These are phyloP conservation scores for Hyposoter dolosus DNA, from an alignment of 2,888 invertebrate species.

Conservation along the genomic window DNA sequence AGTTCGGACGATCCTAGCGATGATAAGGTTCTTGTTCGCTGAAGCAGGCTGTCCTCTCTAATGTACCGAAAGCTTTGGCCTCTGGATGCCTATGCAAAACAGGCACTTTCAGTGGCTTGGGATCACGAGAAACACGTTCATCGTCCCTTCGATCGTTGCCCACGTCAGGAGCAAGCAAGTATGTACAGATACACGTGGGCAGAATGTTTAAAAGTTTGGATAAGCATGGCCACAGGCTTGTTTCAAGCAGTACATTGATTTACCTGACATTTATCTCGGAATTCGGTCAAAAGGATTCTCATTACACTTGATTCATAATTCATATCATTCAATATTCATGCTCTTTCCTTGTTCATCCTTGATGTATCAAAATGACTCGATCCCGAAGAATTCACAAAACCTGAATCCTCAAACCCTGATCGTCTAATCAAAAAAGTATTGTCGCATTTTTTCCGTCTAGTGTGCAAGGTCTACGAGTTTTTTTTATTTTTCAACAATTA, in stretches of 20 bases:
- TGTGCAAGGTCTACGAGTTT: too few species aligned
- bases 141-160: conserved; percentile 27
- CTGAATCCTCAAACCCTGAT: too few species aligned
- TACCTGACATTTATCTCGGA: background rate
- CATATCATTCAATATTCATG: background rate
- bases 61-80: conserved; percentile 17
- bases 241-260: conserved; percentile 11
- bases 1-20: conserved; percentile 31
- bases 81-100: conserved; percentile 57
- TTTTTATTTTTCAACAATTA: too few species aligned
- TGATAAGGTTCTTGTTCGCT: conserved; percentile 47
- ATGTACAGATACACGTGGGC: conserved; percentile 50
- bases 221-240: conserved; percentile 39
- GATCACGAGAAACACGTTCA: conserved; percentile 45
- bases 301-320: background rate
- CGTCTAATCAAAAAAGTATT: too few species aligned
- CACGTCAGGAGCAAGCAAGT: conserved; percentile 39
- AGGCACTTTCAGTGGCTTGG: conserved; percentile 50
- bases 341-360: background rate
- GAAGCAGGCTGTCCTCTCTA: conserved; percentile 10
- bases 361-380: too few species aligned
- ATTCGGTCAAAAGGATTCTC: background rate
- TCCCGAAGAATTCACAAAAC: too few species aligned
- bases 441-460: too few species aligned
- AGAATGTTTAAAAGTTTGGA: conserved; percentile 45